Evolutionary conservation across 2,797 vertebrate genomes (phyloP).

Genomic region (Chaenodraco wilsoni): DNA sequence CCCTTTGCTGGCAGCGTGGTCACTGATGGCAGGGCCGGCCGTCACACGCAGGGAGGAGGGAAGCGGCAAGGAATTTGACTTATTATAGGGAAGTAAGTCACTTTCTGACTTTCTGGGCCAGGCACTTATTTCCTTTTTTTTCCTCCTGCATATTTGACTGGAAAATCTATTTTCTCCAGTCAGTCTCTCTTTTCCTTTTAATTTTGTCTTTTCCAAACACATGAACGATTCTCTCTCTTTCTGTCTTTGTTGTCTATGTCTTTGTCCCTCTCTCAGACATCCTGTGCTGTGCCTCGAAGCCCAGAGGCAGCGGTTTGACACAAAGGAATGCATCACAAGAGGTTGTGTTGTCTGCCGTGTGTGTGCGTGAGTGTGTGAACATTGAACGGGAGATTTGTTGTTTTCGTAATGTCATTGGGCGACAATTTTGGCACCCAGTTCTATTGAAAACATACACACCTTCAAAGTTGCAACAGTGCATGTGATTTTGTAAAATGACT

Average conservation of each 20-base stretch:
- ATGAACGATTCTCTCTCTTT: slow-evolving; percentile 4
- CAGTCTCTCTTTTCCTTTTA: slow-evolving; percentile 15
- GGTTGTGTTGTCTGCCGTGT: slow-evolving; percentile 70
- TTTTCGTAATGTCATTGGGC: slow-evolving; percentile 40
- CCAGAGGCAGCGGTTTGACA: slow-evolving; percentile 76
- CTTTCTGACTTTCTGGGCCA: slow-evolving; percentile 63
- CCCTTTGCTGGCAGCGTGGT: slow-evolving; percentile 54
- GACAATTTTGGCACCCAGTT: neutral
- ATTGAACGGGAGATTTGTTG: slow-evolving; percentile 17
- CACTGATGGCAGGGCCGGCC: slow-evolving; percentile 53
- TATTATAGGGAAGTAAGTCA: slow-evolving; percentile 73
- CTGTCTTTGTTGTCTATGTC: slow-evolving; percentile 35
- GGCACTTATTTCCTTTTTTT: slow-evolving; percentile 4
- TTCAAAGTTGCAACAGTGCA: slow-evolving; percentile 3
- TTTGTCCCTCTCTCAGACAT: slow-evolving; percentile 61
- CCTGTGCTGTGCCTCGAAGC: slow-evolving; percentile 69
- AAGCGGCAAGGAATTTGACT: slow-evolving; percentile 60
- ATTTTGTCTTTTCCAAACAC: slow-evolving; percentile 23
- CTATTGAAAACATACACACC: slow-evolving; percentile 8
- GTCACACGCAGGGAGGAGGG: slow-evolving; percentile 55
- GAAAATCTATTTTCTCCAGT: slow-evolving; percentile 22
- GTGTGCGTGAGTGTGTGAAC: slow-evolving; percentile 11
- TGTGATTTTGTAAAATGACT: neutral
- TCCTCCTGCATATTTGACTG: neutral
- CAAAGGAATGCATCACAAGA: slow-evolving; percentile 79